Base-by-base conservation (phyloP, 1,140 invertebrate species). In the Oscheius sp. region DNA sequence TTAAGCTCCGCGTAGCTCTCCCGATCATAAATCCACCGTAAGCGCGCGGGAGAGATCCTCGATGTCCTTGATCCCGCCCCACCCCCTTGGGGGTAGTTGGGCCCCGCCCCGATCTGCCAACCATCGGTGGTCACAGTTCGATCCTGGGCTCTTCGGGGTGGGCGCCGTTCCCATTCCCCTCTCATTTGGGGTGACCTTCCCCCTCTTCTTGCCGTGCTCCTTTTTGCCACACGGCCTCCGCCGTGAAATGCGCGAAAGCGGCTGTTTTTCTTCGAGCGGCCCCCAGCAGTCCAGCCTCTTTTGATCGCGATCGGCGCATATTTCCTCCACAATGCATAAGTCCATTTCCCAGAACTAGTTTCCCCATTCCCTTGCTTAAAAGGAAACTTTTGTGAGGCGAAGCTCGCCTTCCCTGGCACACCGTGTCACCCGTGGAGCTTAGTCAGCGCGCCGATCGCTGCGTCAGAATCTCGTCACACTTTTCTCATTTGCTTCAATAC, bases 21-120 rank as follows among this genome's bases (percentile, higher is more conserved):
- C n/a, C n/a, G n/a, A n/a, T n/a, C 49, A 55, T 55, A 55, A 55
- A 55, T 55, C 49, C 28, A 55, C 49, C 15, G 49, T 55, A 55
- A 26, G 28, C 28, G 7, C 23, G 15, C 49, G 28, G n/a, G n/a
- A n/a, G n/a, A n/a, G n/a, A 13, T 42, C 38, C 28, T 26, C 49
- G 15, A 23, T 55, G 49, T 7, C 49, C 49, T 55, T 55, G 49
- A 26, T 26, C 49, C 49, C 49, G 49, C 49, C 49, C 23, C 7
- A 20, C 15, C 28, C 15, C 49, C 49, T 4, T 7, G n/a, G 38
- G n/a, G 38, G n/a, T 7, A 42, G 38, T 10, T 7, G 28, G 7
- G 49, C 7, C 7, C 49, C 23, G 49, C 49, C 28, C 49, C 49
- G 49, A 15, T 26, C 49, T 10, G 7, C 7, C 28, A 20, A 26